Percentiles rank a stretch among this genome's conserved stretches.
Evolutionary conservation across 1,140 invertebrate genomes (phyloP).

Genomic region (Drosophila teissieri): DNA sequence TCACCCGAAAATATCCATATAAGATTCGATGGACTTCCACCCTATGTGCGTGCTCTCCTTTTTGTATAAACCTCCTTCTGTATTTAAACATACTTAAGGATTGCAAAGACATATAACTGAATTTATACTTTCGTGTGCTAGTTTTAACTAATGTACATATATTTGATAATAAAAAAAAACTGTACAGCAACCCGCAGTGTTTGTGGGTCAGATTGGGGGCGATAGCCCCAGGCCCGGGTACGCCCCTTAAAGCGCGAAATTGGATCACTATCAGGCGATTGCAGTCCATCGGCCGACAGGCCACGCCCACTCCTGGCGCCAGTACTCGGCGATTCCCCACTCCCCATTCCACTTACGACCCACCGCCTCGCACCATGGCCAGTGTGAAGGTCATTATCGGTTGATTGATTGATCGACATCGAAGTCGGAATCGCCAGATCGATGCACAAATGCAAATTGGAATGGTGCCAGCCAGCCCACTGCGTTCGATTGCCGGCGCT

Average conservation of each 20-base stretch:
- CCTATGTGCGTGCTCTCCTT: slow-evolving; percentile 6
- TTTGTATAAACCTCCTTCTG: slow-evolving; percentile 28
- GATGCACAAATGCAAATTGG: slow-evolving; percentile 59
- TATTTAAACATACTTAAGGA: slow-evolving; percentile 17
- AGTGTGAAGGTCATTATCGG: slow-evolving; percentile 55
- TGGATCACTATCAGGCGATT: slow-evolving; percentile 20
- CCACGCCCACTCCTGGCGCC: slow-evolving; percentile 51
- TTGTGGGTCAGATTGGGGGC: slow-evolving; percentile 8
- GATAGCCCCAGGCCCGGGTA: slow-evolving; percentile 29
- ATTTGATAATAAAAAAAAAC: slow-evolving; percentile 53
- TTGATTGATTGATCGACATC: slow-evolving; percentile 60
- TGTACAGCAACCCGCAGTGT: slow-evolving; percentile 25
- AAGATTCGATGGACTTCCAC: neutral
- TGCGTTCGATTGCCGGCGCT: slow-evolving; percentile 1
- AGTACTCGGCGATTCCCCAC: neutral
- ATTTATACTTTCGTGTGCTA: slow-evolving; percentile 11
- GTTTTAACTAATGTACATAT: slow-evolving; percentile 20
- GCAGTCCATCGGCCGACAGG: slow-evolving; percentile 7
- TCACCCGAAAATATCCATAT: slow-evolving; percentile 6
- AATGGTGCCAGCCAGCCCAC: slow-evolving; percentile 48
- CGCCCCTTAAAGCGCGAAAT: slow-evolving; percentile 27
- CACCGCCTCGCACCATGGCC: slow-evolving; percentile 8
- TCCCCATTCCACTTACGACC: neutral
- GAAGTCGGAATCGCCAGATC: slow-evolving; percentile 16
- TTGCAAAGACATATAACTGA: slow-evolving; percentile 35